These are phyloP conservation scores for Diaperis boleti DNA, from an alignment of 2,888 invertebrate genomes.

Conservation along the genomic window DNA sequence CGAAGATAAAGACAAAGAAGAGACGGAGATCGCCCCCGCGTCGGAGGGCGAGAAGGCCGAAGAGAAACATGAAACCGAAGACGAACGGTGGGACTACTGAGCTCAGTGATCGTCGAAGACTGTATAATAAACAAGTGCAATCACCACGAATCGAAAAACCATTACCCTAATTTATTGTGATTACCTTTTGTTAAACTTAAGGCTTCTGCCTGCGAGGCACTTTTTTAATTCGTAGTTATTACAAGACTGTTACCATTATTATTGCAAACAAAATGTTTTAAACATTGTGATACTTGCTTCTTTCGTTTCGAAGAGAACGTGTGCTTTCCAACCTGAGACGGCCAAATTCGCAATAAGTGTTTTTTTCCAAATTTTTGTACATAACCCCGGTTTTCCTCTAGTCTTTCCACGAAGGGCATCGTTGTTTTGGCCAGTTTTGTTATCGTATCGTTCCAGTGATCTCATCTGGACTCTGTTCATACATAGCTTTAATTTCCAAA, in stretches of 20 bases:
- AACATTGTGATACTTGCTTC: conserved; percentile 67
- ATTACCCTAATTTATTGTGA: conserved; percentile 62
- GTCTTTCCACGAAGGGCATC: conserved; percentile 56
- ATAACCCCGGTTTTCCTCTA: conserved; percentile 47
- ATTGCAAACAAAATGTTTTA: conserved; percentile 64
- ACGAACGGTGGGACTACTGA: conserved; percentile 75
- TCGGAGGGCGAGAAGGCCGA: conserved; percentile 51
- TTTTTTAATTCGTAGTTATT: conserved; percentile 57
- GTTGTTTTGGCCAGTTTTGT: conserved; percentile 49
- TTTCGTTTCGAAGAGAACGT: conserved; percentile 53
- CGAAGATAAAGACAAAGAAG: conserved; percentile 55
- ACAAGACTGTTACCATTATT: conserved; percentile 67
- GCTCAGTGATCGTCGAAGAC: conserved; percentile 39
- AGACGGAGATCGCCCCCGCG: conserved; percentile 48
- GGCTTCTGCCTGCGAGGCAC: conserved; percentile 48
- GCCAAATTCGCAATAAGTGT: conserved; percentile 61
- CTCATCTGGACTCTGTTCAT: conserved; percentile 44
- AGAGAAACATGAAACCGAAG: conserved; percentile 71
- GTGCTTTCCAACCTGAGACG: conserved; percentile 59
- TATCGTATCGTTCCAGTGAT: conserved; percentile 44
- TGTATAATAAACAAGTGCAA: conserved; percentile 60
- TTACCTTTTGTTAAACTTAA: conserved; percentile 54
- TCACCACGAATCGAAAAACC: conserved; percentile 56
- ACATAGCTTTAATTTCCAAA: conserved; percentile 62
- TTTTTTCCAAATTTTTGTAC: conserved; percentile 48